Percentiles rank a stretch among this genome's conserved stretches.
Evolutionary conservation across 2,113 vertebrate genomes (phyloP).

Genomic region (Microtus ochrogaster): DNA sequence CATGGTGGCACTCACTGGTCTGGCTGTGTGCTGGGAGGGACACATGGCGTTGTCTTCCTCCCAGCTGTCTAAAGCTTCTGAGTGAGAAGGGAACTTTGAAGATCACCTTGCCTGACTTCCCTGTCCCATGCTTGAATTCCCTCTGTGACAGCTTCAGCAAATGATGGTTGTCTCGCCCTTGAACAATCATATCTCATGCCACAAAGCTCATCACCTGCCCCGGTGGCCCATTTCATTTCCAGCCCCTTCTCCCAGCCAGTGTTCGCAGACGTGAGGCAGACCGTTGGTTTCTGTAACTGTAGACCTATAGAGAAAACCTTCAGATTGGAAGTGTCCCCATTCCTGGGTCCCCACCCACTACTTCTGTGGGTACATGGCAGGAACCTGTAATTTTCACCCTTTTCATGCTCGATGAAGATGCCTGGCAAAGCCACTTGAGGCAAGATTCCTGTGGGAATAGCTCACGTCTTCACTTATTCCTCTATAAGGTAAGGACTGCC

Average conservation of each 20-base stretch:
- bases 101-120: slow-evolving; percentile 18
- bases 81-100: not conserved
- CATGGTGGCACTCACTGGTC: not conserved
- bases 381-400: not conserved
- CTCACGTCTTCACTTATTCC: not conserved
- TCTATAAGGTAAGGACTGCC: not conserved
- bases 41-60: not conserved
- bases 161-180: not conserved
- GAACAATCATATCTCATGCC: not conserved
- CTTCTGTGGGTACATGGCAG: not conserved
- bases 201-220: slow-evolving; percentile 40
- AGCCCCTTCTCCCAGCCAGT: not conserved
- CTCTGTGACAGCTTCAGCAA: slow-evolving; percentile 14
- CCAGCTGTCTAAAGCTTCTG: not conserved
- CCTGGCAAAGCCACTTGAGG: not conserved
- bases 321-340: not conserved
- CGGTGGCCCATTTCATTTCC: not conserved
- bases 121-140: not conserved
- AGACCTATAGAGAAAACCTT: not conserved
- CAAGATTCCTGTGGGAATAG: not conserved
- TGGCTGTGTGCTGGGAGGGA: not conserved
- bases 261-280: not conserved
- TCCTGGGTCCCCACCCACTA: not conserved
- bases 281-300: not conserved
- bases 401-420: not conserved